phyloP scores from a whole-genome alignment of 2,113 vertebrate species.

The Tiliqua scincoides region DNA sequence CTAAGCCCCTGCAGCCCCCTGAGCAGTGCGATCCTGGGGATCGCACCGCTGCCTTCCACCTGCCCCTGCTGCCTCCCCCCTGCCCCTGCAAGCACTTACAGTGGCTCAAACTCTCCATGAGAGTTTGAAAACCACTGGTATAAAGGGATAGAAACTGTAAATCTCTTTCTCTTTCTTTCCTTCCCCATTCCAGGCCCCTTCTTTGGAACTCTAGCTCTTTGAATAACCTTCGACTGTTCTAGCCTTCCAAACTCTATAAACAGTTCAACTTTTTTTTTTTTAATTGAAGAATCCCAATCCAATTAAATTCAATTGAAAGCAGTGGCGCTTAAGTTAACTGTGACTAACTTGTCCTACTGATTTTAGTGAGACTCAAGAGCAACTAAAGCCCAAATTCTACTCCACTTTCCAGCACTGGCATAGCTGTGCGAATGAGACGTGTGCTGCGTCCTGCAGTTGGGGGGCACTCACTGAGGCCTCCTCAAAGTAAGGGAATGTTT shows the following conservation, averaged over 20 bases:
- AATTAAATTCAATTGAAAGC: background rate
- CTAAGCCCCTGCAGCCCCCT: no score
- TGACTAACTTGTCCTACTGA: background rate
- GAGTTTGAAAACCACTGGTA: no score
- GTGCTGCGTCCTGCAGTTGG: no score
- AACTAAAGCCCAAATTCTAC: background rate
- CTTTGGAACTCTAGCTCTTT: background rate
- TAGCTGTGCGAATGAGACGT: no score
- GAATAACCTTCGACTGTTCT: background rate
- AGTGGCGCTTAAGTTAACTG: background rate
- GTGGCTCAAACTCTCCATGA: no score
- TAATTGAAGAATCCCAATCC: background rate
- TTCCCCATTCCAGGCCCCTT: background rate
- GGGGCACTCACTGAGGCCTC: no score
- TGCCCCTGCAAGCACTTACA: no score
- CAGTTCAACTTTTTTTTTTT: background rate
- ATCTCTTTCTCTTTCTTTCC: background rate
- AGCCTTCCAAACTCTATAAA: background rate
- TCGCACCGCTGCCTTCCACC: no score
- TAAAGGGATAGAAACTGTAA: background rate
- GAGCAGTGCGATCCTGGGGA: no score
- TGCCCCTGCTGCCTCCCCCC: no score
- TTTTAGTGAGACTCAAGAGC: background rate
- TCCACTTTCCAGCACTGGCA: no score
- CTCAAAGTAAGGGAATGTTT: no score